A percentile compares a stretch with the other conserved stretches of the same genome.
phyloP scores from a whole-genome alignment of 2,888 invertebrate species.

The Dolichopus griseipennis region DNA sequence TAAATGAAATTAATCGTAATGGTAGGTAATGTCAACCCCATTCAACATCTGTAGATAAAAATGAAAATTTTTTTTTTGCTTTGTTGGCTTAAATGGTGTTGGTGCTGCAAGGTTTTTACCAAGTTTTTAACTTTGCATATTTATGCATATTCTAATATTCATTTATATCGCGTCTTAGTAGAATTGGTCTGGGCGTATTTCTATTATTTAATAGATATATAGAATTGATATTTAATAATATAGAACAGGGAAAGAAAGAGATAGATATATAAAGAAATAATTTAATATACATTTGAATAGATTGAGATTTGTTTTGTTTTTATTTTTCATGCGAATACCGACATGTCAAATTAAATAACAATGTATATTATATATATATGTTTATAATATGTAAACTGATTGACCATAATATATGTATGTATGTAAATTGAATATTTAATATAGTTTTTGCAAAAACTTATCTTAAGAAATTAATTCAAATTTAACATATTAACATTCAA shows the following conservation, averaged over 20 bases:
- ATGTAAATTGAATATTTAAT: not conserved
- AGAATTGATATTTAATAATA: not conserved
- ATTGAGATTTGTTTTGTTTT: not conserved
- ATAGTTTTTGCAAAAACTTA: not conserved
- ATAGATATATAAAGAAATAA: not conserved
- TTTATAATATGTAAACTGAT: not conserved
- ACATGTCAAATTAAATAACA: not conserved
- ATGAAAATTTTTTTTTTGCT: too few species aligned
- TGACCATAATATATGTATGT: not conserved
- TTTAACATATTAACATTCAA: not conserved
- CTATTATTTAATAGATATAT: not conserved
- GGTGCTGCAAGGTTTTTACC: not conserved
- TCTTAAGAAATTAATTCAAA: not conserved
- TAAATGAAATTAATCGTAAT: constrained; percentile 3
- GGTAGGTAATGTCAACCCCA: too few species aligned
- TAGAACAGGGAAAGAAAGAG: not conserved
- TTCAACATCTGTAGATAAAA: too few species aligned
- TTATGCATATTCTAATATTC: not conserved
- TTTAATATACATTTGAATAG: not conserved
- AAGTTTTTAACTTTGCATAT: not conserved
- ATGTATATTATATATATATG: not conserved
- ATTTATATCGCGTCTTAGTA: not conserved
- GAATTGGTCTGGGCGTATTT: not conserved
- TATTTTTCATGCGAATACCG: not conserved
- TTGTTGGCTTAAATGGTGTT: not conserved